Evolutionary conservation across 2,888 invertebrate species (phyloP), one percentile per base, ranked within the genome.

Genomic region (Ormia ochracea): DNA sequence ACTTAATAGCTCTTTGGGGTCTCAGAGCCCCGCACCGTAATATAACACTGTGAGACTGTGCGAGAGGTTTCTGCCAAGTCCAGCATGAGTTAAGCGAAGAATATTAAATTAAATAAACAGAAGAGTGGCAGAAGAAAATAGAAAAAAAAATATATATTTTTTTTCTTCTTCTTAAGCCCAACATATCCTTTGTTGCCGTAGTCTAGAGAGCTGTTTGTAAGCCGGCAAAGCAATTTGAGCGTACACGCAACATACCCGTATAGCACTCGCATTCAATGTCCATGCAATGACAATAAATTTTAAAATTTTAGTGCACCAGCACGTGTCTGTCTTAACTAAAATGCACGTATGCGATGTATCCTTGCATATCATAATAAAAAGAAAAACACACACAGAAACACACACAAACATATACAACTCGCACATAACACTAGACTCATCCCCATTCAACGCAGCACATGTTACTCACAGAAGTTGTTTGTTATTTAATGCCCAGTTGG

Each of bases 271-370:
- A 50, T 23, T 33, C 69, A 70, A 79, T 70, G 74, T 59, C 76
- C 76, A 76, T 72, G 80, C 80, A 80, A 80, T 73, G 80, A 80
- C 76, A 80, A 76, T 80, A 80, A 76, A 76, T 80, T 76, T 63
- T n/a, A 73, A 76, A 76, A 63, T 76, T 80, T 72, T 76, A 80
- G 72, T 68, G 73, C 68, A 66, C 56, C 68, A 68, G 68, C 76
- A 80, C 80, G 80, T 80, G 80, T 61, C 56, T 17, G 66, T 48
- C 75, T 68, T 54, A 75, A 31, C 23, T 36, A 69, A 12, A 31
- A 50, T 23, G 5, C 17, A 45, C 63, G 69, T 41, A 12, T 0
- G 58, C 48, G 4, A 10, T 12, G 1, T 17, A 26, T 5, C 14
- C 9, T 19, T 21, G 54, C n/a, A 54, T n/a, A 28, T 50, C 23